Evolutionary conservation across 2,797 vertebrate species (phyloP), one percentile per base, ranked within the genome.

Genomic region (Peromyscus eremicus): DNA sequence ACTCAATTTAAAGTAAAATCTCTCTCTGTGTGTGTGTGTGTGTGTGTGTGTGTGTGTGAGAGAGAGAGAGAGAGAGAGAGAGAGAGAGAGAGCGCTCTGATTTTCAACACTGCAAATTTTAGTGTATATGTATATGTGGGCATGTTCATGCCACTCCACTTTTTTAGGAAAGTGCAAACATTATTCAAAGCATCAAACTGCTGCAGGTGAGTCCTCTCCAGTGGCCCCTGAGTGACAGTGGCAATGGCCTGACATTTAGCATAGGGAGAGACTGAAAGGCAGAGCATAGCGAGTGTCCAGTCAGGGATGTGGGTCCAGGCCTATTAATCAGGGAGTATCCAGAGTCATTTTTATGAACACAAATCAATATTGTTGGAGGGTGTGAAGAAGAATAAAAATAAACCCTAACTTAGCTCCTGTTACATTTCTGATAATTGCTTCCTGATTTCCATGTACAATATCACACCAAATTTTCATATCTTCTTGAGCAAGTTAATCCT

Each of bases 161-260:
- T n/a, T n/a, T n/a, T 92, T 79, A 75, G 10, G 12, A 88, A 88
- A 92, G 71, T 46, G 46, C 90, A 92, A 93, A 52, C 52, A 75
- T 68, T 66, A 52, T 66, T 21, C 32, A 92, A 19, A 13, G 16
- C 25, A 83, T 87, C 27, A 75, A 62, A 91, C 9, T 85, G 79
- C 71, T 46, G 14, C 27, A 85, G 70, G 40, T 23, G 4, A 32
- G 17, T 84, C 6, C 25, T 40, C 40, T 29, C 55, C 52, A 8
- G 0, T 55, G 57, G 57, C 57, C 3, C 3, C 29, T 4, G 13
- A 57, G 16, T 55, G 80, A 40, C 7, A 21, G 37, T 76, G 80
- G 32, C 43, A 13, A 43, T 14, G 2, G 19, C 49, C 64, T 66
- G 77, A 82, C 32, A 23, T 95, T 86, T 81, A 76, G 34, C 60